Base-by-base conservation (phyloP, 2,888 invertebrate species). In the Nebria brevicollis region DNA sequence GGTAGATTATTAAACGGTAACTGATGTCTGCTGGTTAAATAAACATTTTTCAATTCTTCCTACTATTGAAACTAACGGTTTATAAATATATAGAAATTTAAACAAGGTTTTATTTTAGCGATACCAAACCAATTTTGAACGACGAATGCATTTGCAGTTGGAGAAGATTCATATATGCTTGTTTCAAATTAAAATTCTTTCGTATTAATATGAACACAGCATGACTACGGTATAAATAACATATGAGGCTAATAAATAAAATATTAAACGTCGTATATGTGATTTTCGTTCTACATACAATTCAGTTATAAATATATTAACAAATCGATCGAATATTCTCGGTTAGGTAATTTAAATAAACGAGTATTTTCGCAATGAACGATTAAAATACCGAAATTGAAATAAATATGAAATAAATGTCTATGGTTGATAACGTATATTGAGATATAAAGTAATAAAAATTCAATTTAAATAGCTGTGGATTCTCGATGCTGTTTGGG, bases 41-140 rank as follows among this genome's bases (percentile, higher is more conserved):
- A 70, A 77, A 77, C 66, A 77, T 77, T 75, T 77, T 77, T 26
- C 68, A 77, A 68, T 20, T 68, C 43, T 77, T 20, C 20, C 20
- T 20, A 20, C 20, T 68, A 77, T 77, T 43, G 1, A 34, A 34
- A 34, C 34, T 34, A 4, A 34, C 5, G 34, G 34, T 34, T 34
- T 34, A 4, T 20, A 20, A 20, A 20, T 20, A 20, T 20, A 20
- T 20, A 20, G 20, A 20, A 20, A 20, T 34, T 34, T 34, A 4
- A 34, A 34, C 34, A 5, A 1, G 34, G 5, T 34, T 34, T 34
- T 34, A 34, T 34, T 34, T 34, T 34, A 34, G 5, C 34, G 5
- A 34, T 34, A 34, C 20, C 20, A 20, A 34, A 34, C 34, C 34
- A 34, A 5, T 34, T 20, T 0, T 20, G 20, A 20, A 20, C 20